These are phyloP conservation scores for Heliconius sara DNA, from an alignment of 2,888 invertebrate species.

Conservation along the genomic window DNA sequence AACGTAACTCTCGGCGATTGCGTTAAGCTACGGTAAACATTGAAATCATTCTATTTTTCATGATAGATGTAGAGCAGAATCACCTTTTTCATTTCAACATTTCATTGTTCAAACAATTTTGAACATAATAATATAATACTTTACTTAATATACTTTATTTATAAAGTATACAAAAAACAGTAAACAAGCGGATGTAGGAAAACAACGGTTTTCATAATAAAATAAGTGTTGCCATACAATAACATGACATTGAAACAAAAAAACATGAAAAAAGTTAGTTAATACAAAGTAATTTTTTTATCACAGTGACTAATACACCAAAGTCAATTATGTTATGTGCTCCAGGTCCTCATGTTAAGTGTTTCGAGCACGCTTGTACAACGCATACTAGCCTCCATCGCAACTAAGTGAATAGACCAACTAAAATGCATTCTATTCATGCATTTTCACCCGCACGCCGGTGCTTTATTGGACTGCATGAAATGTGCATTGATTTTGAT, in stretches of 20 bases:
- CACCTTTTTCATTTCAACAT: too few relatives aligned
- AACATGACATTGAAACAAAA: background rate
- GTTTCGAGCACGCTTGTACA: slow-evolving; percentile 27
- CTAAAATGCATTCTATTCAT: slow-evolving; percentile 26
- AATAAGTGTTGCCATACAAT: background rate
- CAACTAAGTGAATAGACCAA: slow-evolving; percentile 29
- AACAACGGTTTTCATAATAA: background rate
- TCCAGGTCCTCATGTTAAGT: slow-evolving; percentile 11
- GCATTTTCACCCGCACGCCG: background rate
- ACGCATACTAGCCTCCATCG: slow-evolving; percentile 22
- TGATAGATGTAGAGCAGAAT: too few relatives aligned
- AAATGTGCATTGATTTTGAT: slow-evolving; percentile 11
- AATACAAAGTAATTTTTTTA: slow-evolving; percentile 21
- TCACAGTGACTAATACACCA: slow-evolving; percentile 24
- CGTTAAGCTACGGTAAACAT: too few relatives aligned
- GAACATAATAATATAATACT: background rate
- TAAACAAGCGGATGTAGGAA: background rate
- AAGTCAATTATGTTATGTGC: slow-evolving; percentile 30
- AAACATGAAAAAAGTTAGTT: background rate
- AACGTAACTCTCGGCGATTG: too few relatives aligned
- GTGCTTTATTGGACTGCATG: slow-evolving; percentile 7
- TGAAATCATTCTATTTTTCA: too few relatives aligned
- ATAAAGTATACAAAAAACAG: background rate
- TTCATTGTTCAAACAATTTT: background rate
- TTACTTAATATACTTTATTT: background rate